These are phyloP conservation scores for Halictus ligatus DNA, from an alignment of 2,888 invertebrate genomes.

Conservation along the genomic window DNA sequence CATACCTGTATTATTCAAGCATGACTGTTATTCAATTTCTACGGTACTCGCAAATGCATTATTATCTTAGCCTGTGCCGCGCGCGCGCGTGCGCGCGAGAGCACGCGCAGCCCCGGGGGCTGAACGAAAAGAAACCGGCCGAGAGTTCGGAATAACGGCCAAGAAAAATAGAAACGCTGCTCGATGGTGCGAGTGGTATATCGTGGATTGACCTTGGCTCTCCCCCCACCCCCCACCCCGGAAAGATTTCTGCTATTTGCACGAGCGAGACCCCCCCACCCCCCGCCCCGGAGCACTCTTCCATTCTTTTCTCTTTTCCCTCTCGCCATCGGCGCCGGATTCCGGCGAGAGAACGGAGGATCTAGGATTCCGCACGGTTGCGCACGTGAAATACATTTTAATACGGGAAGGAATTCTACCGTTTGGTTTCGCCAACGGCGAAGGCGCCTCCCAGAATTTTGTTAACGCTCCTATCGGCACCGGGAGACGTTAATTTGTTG, in stretches of 20 bases:
- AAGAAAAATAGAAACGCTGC: conserved; percentile 25
- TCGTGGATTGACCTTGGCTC: conserved; percentile 56
- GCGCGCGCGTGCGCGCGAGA: no score
- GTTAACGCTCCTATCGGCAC: conserved; percentile 1
- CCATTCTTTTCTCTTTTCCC: background rate
- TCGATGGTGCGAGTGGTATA: conserved; percentile 17
- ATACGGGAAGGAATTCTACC: background rate
- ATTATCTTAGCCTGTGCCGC: conserved; percentile 73
- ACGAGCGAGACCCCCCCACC: no score
- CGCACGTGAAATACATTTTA: conserved; percentile 10
- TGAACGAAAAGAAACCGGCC: conserved; percentile 18
- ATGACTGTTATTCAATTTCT: conserved; percentile 82
- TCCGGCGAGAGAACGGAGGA: background rate
- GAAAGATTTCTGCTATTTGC: conserved; percentile 52
- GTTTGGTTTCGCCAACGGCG: background rate
- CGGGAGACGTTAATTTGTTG: conserved; percentile 13
- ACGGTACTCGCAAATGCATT: conserved; percentile 79
- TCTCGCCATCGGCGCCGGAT: background rate
- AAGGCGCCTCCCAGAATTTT: background rate
- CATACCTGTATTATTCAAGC: conserved; percentile 83
- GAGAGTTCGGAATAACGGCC: conserved; percentile 17
- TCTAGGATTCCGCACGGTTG: background rate
- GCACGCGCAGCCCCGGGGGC: conserved; percentile 8
- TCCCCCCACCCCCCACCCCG: background rate
- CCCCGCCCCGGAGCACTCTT: background rate